Percentiles rank a stretch among this genome's conserved stretches.
phyloP scores from a whole-genome alignment of 2,888 invertebrate genomes.

The Lithodes maja region DNA sequence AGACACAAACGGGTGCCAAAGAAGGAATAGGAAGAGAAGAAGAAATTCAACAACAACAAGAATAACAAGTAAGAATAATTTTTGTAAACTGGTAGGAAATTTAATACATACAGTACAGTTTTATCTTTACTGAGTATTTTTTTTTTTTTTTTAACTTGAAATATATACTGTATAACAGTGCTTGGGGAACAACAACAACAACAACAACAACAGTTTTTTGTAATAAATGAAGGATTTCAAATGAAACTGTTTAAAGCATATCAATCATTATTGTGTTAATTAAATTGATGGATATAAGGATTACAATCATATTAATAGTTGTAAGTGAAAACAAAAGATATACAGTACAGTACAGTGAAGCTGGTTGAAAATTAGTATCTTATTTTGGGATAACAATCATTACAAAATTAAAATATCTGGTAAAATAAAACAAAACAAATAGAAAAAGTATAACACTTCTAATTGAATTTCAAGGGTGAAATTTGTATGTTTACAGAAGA shows the following conservation, averaged over 20 bases:
- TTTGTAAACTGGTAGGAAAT: background rate
- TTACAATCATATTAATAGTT: background rate
- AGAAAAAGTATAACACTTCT: no score
- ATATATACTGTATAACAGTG: background rate
- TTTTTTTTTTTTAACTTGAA: background rate
- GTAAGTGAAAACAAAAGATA: background rate
- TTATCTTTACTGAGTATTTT: background rate
- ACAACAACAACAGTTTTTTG: constrained; percentile 1
- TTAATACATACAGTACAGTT: background rate
- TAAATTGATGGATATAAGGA: background rate
- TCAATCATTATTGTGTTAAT: background rate
- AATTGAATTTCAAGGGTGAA: no score
- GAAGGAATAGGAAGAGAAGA: background rate
- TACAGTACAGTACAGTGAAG: no score
- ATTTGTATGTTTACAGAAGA: no score
- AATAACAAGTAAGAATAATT: background rate
- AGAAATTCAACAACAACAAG: background rate
- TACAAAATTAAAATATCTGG: no score
- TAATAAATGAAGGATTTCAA: background rate
- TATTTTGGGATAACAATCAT: no score
- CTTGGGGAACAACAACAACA: constrained; percentile 22
- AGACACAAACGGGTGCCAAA: background rate
- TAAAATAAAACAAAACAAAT: no score
- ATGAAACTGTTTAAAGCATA: background rate
- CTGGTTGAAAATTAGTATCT: no score